Conservation (phyloP, 2,113 vertebrate genomes). For the Nyctereutes procyonoides region DNA sequence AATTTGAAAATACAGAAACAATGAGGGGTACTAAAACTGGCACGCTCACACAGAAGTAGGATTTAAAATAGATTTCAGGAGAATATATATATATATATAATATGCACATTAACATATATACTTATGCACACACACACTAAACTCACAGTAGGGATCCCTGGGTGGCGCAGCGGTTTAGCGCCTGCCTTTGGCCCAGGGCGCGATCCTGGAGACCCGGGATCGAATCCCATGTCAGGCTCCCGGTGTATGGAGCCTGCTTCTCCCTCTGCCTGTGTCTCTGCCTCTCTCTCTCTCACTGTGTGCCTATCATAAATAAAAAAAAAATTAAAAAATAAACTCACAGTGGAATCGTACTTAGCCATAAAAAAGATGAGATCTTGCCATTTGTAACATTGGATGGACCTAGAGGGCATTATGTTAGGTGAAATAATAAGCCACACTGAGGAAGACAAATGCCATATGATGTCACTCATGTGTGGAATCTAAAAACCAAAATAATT, state of each 20-base stretch:
- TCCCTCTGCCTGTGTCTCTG: too few species aligned
- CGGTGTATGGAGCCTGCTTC: too few species aligned
- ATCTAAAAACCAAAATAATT: neutral
- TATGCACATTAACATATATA: neutral
- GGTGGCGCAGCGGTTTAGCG: too few species aligned
- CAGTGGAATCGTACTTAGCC: neutral
- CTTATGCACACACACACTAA: neutral
- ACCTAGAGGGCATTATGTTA: neutral
- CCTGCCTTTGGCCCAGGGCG: too few species aligned
- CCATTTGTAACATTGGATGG: neutral
- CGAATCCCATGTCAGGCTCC: too few species aligned
- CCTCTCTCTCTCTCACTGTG: too few species aligned
- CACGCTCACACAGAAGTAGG: neutral
- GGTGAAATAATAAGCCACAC: neutral
- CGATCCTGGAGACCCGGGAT: too few species aligned
- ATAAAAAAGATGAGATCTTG: neutral
- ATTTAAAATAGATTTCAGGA: neutral
- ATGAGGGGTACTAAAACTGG: neutral
- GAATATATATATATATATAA: neutral
- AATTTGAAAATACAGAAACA: neutral
- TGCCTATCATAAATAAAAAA: too few species aligned
- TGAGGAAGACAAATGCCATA: neutral
- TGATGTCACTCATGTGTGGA: neutral
- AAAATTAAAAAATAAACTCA: too few species aligned
- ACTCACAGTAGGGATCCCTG: too few species aligned